phyloP scores from a whole-genome alignment of 2,113 vertebrate species.

The Thalassoma bifasciatum region DNA sequence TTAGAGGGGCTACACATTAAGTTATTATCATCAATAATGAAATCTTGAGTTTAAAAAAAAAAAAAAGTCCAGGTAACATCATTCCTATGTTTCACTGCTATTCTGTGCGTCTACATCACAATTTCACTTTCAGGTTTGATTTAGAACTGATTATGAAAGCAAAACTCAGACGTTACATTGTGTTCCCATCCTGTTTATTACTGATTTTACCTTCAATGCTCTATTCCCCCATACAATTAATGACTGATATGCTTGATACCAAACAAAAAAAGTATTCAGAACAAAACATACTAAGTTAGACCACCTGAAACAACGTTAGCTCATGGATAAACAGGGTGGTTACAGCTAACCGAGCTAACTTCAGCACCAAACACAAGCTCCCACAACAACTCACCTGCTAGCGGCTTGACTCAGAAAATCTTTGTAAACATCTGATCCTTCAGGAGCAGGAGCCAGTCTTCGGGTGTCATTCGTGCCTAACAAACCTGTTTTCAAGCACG shows the following conservation, averaged over 20 bases:
- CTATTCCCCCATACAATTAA: neutral
- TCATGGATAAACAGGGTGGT: neutral
- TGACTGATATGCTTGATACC: too few relatives aligned
- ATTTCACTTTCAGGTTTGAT: neutral
- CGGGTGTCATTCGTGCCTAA: slow-evolving; percentile 1
- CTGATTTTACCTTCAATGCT: neutral
- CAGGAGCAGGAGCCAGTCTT: slow-evolving; percentile 2
- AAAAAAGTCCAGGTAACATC: too few relatives aligned
- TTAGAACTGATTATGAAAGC: neutral
- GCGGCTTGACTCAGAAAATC: slow-evolving; percentile 24
- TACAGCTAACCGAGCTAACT: slow-evolving; percentile 33
- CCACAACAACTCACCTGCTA: slow-evolving; percentile 53
- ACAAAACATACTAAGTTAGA: too few relatives aligned
- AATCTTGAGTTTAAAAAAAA: too few relatives aligned
- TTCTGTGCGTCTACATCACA: too few relatives aligned
- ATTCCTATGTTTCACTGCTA: too few relatives aligned
- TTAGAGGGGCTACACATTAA: too few relatives aligned
- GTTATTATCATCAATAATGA: too few relatives aligned
- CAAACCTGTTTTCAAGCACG: neutral
- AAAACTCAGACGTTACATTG: neutral
- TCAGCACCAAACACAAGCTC: neutral
- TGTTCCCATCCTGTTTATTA: neutral
- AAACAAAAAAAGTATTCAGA: too few relatives aligned
- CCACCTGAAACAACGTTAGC: neutral
- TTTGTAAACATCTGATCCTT: slow-evolving; percentile 10